phyloP scores from a whole-genome alignment of 2,888 invertebrate species.

The Ectropis crepuscularia region DNA sequence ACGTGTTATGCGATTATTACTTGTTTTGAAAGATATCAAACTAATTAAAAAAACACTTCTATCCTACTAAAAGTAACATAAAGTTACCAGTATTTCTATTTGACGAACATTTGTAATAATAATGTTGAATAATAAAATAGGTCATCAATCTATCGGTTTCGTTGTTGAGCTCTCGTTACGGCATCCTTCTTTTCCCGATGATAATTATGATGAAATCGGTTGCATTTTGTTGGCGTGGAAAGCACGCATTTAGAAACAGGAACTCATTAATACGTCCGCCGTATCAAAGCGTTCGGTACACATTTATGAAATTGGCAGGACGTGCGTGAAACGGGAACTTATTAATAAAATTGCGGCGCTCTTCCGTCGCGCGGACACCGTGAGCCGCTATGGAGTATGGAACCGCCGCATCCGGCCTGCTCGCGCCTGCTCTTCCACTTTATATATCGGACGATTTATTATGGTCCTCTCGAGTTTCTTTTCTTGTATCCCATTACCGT shows the following conservation, averaged over 20 bases:
- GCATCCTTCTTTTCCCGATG: neutral
- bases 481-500: slow-evolving; percentile 40
- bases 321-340: slow-evolving; percentile 78
- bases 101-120: neutral
- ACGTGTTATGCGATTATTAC: neutral
- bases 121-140: no score
- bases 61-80: no score
- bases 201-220: slow-evolving; percentile 14
- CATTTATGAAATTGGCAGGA: slow-evolving; percentile 70
- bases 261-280: slow-evolving; percentile 41
- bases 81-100: neutral
- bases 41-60: neutral
- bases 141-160: no score
- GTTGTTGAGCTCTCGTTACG: no score
- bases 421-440: slow-evolving; percentile 71
- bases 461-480: slow-evolving; percentile 51
- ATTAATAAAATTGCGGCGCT: slow-evolving; percentile 79
- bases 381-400: slow-evolving; percentile 41
- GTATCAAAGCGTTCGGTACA: slow-evolving; percentile 43
- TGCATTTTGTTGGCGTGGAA: slow-evolving; percentile 4
- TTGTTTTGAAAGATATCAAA: neutral
- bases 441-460: slow-evolving; percentile 57
- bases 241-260: slow-evolving; percentile 35
- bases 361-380: slow-evolving; percentile 72
- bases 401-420: slow-evolving; percentile 65